Evolutionary conservation across 2,797 vertebrate species (phyloP).

Genomic region (Clarias pachynema): DNA sequence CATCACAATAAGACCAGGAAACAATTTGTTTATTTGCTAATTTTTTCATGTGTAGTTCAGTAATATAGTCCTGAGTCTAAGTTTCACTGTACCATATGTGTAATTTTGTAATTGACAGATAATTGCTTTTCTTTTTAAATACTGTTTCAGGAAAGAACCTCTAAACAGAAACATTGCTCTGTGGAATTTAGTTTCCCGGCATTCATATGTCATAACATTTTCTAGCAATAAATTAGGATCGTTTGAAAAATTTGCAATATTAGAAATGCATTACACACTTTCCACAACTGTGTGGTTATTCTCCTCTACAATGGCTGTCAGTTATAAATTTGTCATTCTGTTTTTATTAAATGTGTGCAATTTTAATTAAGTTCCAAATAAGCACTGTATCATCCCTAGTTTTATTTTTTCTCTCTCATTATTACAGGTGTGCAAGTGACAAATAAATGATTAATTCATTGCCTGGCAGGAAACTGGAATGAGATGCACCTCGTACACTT

Average conservation of each 20-base stretch:
- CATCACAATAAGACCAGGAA: not conserved
- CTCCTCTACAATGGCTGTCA: not conserved
- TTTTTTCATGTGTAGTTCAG: not conserved
- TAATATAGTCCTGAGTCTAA: not conserved
- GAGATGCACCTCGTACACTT: conserved; percentile 48
- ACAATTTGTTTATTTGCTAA: not conserved
- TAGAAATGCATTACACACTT: not conserved
- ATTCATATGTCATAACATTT: not conserved
- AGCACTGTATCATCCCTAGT: not conserved
- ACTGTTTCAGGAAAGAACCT: not conserved
- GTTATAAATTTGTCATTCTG: not conserved
- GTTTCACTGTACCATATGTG: not conserved
- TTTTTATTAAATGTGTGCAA: not conserved
- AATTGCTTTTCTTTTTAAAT: not conserved
- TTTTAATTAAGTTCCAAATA: not conserved
- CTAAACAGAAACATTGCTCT: not conserved
- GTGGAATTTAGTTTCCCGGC: not conserved
- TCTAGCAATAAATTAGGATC: not conserved
- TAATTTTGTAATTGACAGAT: not conserved
- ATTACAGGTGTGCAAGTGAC: conserved; percentile 45
- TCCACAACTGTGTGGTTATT: not conserved
- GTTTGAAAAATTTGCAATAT: not conserved
- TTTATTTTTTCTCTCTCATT: conserved; percentile 10
- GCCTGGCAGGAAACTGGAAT: conserved; percentile 48
- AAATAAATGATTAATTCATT: conserved; percentile 55